Base-by-base conservation (phyloP, 2,113 vertebrate genomes). In the Corydoras sp. region DNA sequence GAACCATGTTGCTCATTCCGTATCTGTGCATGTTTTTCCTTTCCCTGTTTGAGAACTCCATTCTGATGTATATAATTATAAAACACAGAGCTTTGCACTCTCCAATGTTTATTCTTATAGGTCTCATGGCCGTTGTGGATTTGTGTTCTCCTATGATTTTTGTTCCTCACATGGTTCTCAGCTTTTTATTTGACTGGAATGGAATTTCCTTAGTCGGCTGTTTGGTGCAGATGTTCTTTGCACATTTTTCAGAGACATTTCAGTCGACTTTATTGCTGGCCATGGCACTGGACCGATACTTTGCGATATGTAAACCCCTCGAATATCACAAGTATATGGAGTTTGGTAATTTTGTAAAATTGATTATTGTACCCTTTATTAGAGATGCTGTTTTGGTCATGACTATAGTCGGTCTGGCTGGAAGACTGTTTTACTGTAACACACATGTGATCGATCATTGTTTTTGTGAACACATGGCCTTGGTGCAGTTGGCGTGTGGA, bases 381-480 rank as follows among this genome's bases (percentile, higher is more conserved):
- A 75, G 78, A 69, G 76, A 77, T 66, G 9, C 2, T n/a, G 1
- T 73, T 3, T 32, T 80, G 0, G 35, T n/a, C 9, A 10, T 49
- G 3, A 43, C 0, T 7, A 59, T 73, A 3, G 76, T 80, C 2
- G 59, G 6, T 48, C 54, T 75, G 15, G 76, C 73, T 53, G 65
- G 72, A 65, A 66, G 24, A n/a, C 54, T 80, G 15, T 59, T 60
- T 62, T 86, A 81, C 65, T 87, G 87, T 74, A 9, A 0, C 54
- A 85, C 85, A 7, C 35, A 81, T 0, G 3, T 81, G 3, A 82
- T 86, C 62, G 30, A 56, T 32, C 81, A 85, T 48, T 84, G 82
- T 63, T 85, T 81, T 48, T 83, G 84, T 73, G 86, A 88, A 29
- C 84, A 85, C 68, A 83, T 81, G 83, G 86, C 80, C 15, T 72